Base-by-base conservation (phyloP, 2,113 vertebrate species). In the Cervus canadensis region DNA sequence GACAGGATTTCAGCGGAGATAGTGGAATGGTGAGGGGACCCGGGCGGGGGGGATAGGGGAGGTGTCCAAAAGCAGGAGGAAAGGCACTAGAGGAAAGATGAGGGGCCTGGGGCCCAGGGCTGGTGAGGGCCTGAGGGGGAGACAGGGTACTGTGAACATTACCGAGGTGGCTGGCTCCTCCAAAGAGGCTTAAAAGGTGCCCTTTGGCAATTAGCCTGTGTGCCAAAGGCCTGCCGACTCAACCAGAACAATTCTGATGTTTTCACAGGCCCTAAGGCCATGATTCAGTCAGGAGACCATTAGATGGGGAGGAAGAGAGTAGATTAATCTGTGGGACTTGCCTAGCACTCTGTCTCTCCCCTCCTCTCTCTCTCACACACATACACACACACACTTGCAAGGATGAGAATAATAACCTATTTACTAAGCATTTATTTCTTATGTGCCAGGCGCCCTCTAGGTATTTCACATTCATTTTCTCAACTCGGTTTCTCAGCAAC, bases 401-500 rank as follows among this genome's bases (percentile, higher is more conserved):
- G 40, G 40, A 88, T 86, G 67, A 96, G 89, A 84, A 82, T 57
- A 89, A 95, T 94, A 93, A 94, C 78, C 59, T 36, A 92, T 78
- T 96, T 91, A 87, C 87, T 94, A 90, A 95, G 57, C 76, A 85
- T 91, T 92, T 79, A 71, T 36, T 89, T 96, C 57, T 52, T 54
- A 91, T 45, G 88, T 88, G 54, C 76, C 89, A 93, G 96, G 87
- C 71, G 86, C 86, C 82, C 95, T 86, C 97, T 91, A 95, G 85
- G 85, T 84, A 88, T 95, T 97, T 96, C 79, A 60, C 48, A 95
- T 85, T 97, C 50, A 91, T 95, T 91, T 97, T 97, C 92, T 94
- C 92, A 56, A 90, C 81, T 50, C 88, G 43, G 26, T 93, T 94
- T 96, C 95, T 97, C 91, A 88, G 93, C 59, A 96, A 85, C 36